Evolutionary conservation across 2,113 vertebrate genomes (phyloP).

Genomic region (Edolisoma coerulescens): DNA sequence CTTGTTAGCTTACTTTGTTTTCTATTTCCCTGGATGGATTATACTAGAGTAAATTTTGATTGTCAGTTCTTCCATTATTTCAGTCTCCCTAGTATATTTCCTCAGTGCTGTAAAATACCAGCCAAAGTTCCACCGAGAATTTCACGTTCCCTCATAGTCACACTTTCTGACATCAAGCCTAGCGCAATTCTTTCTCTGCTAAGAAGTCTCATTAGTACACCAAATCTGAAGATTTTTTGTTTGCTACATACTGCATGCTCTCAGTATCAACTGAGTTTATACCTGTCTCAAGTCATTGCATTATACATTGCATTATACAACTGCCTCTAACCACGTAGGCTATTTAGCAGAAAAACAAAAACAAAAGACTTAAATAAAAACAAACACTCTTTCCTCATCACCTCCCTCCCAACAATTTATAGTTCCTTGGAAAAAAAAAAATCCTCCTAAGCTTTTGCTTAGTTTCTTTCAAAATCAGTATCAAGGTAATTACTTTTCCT

Average conservation of each 20-base stretch:
- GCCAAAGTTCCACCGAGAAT: background rate
- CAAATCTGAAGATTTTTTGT: background rate
- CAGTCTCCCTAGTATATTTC: background rate
- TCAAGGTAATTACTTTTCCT: conserved; percentile 5
- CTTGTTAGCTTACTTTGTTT: background rate
- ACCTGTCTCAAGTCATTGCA: background rate
- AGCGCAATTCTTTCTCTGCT: background rate
- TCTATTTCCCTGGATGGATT: background rate
- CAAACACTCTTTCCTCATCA: background rate
- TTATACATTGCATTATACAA: background rate
- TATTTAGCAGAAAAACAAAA: background rate
- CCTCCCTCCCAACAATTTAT: background rate
- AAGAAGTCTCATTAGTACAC: background rate
- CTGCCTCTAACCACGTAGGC: background rate
- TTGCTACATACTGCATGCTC: background rate
- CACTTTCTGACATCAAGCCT: background rate
- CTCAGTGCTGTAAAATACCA: background rate
- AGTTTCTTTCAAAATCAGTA: background rate
- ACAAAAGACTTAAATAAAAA: background rate
- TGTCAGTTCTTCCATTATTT: background rate
- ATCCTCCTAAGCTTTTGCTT: background rate
- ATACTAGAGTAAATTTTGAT: background rate
- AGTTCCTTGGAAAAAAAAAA: background rate
- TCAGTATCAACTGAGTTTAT: background rate
- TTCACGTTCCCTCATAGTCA: background rate